phyloP scores from a whole-genome alignment of 2,113 vertebrate species.

The Podarcis raffonei region DNA sequence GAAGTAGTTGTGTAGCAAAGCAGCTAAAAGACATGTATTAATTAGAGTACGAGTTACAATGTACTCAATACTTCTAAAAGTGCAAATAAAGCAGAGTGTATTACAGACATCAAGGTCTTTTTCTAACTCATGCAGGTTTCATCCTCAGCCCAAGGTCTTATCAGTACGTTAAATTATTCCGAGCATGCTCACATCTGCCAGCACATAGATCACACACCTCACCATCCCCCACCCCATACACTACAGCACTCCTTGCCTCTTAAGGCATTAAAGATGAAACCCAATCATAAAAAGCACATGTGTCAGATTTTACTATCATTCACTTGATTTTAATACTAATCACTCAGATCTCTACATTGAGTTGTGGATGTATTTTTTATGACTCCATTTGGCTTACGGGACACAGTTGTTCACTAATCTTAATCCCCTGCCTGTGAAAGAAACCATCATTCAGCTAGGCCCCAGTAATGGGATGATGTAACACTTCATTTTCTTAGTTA shows the following conservation, averaged over 20 bases:
- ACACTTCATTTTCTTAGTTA: not conserved
- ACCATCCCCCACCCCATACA: not conserved
- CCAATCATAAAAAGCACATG: not conserved
- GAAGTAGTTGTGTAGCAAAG: not conserved
- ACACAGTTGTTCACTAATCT: not conserved
- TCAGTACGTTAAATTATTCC: not conserved
- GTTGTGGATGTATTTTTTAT: not conserved
- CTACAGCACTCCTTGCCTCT: not conserved
- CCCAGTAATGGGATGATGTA: not conserved
- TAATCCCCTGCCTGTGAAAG: not conserved
- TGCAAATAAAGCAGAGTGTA: not conserved
- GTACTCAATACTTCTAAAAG: not conserved
- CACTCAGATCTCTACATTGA: not conserved
- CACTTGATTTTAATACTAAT: not conserved
- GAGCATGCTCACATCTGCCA: not conserved
- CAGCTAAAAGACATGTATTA: not conserved
- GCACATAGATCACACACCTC: not conserved
- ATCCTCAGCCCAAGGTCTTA: not conserved
- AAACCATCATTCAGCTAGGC: not conserved
- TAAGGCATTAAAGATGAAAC: not conserved
- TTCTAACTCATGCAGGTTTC: not conserved
- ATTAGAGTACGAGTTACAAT: not conserved
- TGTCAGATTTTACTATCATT: not conserved
- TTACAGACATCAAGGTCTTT: not conserved
- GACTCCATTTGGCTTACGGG: not conserved